Evolutionary conservation across 2,888 invertebrate genomes (phyloP).

Genomic region (Oscheius sp.): DNA sequence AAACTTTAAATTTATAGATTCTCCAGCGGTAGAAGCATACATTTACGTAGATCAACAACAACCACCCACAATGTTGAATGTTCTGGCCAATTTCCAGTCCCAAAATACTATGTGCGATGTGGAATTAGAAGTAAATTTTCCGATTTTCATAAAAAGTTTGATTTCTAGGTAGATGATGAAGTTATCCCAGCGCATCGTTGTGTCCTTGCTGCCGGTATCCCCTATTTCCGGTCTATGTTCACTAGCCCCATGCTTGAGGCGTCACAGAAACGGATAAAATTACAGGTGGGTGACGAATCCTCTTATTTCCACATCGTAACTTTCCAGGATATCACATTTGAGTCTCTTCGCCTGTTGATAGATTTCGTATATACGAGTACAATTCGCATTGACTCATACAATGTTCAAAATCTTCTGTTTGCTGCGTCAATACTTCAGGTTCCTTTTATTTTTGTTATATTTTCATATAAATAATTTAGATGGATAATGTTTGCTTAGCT

Average conservation of each 20-base stretch:
- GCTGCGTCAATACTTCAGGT: conserved; percentile 76
- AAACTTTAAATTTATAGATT: background rate
- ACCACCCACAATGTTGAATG: conserved; percentile 17
- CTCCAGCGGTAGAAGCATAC: conserved; percentile 25
- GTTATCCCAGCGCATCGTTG: conserved; percentile 73
- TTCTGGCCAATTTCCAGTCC: conserved; percentile 45
- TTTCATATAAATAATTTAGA: conserved; percentile 54
- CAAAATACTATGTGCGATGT: conserved; percentile 60
- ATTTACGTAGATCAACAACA: conserved; percentile 29
- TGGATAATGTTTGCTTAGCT: conserved; percentile 75
- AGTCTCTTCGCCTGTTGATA: conserved; percentile 68
- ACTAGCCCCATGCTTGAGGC: conserved; percentile 73
- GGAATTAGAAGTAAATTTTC: conserved; percentile 53
- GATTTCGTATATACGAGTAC: conserved; percentile 76
- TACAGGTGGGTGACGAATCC: conserved; percentile 39
- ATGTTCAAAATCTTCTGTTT: conserved; percentile 75
- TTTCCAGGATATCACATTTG: conserved; percentile 47
- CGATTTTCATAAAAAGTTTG: background rate
- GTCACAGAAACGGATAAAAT: conserved; percentile 33
- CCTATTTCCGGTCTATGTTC: conserved; percentile 76
- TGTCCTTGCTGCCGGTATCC: conserved; percentile 75
- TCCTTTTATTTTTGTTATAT: background rate
- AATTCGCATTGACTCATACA: conserved; percentile 74
- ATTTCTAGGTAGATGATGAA: conserved; percentile 50
- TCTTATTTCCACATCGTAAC: conserved; percentile 35